Evolutionary conservation across 2,888 invertebrate species (phyloP).

Genomic region (Schrankia costaestrigalis): DNA sequence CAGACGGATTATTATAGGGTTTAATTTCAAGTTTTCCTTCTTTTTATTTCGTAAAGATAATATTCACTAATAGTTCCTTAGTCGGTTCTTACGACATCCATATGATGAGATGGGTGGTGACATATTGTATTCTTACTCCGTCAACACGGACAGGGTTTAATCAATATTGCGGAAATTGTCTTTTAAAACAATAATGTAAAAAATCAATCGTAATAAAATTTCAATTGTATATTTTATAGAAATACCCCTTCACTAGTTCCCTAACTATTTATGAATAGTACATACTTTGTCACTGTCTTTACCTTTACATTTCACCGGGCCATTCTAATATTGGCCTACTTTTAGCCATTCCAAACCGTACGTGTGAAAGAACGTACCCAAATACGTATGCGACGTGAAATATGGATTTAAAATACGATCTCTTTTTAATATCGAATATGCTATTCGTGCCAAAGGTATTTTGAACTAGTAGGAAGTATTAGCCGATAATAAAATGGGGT

Average conservation of each 20-base stretch:
- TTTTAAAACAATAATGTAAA: too few relatives aligned
- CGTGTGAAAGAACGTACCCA: not conserved
- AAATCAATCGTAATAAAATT: too few relatives aligned
- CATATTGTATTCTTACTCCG: too few relatives aligned
- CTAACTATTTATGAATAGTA: constrained; percentile 14
- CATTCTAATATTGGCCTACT: constrained; percentile 11
- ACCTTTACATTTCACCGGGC: constrained; percentile 11
- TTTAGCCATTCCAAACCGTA: constrained; percentile 2
- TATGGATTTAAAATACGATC: not conserved
- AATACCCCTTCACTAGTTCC: constrained; percentile 11
- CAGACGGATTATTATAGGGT: too few relatives aligned
- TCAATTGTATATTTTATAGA: too few relatives aligned
- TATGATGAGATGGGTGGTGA: too few relatives aligned
- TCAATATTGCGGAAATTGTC: too few relatives aligned
- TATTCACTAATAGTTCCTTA: too few relatives aligned
- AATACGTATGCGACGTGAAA: constrained; percentile 1
- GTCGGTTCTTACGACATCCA: too few relatives aligned
- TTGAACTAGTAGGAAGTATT: not conserved
- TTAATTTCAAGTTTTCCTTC: too few relatives aligned
- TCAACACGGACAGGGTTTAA: too few relatives aligned
- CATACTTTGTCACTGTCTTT: constrained; percentile 25
- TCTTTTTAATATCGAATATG: constrained; percentile 1
- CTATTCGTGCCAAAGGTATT: not conserved
- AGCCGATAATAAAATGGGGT: not conserved
- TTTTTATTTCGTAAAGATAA: too few relatives aligned